Evolutionary conservation across 2,113 vertebrate species (phyloP).

Genomic region (Leptobrachium leishanense): DNA sequence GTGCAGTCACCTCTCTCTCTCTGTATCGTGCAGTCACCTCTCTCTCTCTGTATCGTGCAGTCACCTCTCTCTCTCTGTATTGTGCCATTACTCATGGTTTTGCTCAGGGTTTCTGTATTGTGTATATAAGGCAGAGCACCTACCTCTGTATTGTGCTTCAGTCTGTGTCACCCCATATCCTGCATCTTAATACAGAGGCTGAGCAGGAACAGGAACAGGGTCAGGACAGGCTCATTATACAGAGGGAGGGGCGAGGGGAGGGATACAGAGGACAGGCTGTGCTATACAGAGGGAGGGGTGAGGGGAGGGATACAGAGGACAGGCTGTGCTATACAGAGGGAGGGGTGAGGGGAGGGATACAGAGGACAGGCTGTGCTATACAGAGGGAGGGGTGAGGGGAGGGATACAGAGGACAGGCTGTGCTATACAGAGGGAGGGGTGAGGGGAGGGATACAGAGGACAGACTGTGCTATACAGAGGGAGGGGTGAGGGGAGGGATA

Average conservation of each 20-base stretch:
- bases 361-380: background rate
- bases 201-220: background rate
- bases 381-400: background rate
- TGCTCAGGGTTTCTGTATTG: too few relatives aligned
- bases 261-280: too few relatives aligned
- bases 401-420: background rate
- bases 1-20: background rate
- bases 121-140: too few relatives aligned
- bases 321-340: background rate
- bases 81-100: too few relatives aligned
- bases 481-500: background rate
- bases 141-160: too few relatives aligned
- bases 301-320: background rate
- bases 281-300: background rate
- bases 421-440: background rate
- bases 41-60: background rate
- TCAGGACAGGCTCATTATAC: background rate
- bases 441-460: background rate
- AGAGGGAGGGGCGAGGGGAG: background rate
- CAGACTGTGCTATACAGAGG: background rate
- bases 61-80: background rate
- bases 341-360: background rate
- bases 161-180: too few relatives aligned
- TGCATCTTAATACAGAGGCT: too few relatives aligned
- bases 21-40: background rate